phyloP scores from a whole-genome alignment of 1,140 invertebrate genomes.

The Argopecten irradians region DNA sequence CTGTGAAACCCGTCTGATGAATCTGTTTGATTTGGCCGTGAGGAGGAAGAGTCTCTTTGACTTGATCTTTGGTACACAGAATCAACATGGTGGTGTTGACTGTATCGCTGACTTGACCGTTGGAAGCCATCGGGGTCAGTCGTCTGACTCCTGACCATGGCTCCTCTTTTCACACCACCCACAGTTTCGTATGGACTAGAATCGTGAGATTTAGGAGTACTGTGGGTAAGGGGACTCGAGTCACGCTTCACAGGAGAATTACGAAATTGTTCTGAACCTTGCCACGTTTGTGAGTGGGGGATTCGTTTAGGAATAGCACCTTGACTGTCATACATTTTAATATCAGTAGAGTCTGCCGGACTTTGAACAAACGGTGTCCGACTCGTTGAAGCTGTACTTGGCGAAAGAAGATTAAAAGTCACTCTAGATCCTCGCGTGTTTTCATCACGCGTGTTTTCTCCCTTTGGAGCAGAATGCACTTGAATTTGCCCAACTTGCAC shows the following conservation, averaged over 20 bases:
- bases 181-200: constrained; percentile 50
- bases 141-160: neutral
- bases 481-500: constrained; percentile 24
- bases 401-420: constrained; percentile 33
- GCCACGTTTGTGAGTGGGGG: constrained; percentile 57
- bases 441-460: neutral
- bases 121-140: neutral
- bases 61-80: neutral
- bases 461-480: neutral
- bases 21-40: constrained; percentile 1
- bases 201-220: constrained; percentile 54
- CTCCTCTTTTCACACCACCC: constrained; percentile 33
- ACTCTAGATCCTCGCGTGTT: neutral
- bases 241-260: constrained; percentile 29
- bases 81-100: constrained; percentile 3
- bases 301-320: constrained; percentile 60
- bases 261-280: constrained; percentile 42
- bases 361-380: constrained; percentile 32
- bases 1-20: neutral
- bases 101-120: constrained; percentile 3
- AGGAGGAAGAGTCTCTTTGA: neutral
- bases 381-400: constrained; percentile 37
- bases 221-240: constrained; percentile 49
- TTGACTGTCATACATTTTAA: constrained; percentile 42
- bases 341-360: constrained; percentile 32